A percentile compares a stretch with the other conserved stretches of the same genome.
phyloP scores from a whole-genome alignment of 1,140 invertebrate genomes.

The Contarinia nasturtii region DNA sequence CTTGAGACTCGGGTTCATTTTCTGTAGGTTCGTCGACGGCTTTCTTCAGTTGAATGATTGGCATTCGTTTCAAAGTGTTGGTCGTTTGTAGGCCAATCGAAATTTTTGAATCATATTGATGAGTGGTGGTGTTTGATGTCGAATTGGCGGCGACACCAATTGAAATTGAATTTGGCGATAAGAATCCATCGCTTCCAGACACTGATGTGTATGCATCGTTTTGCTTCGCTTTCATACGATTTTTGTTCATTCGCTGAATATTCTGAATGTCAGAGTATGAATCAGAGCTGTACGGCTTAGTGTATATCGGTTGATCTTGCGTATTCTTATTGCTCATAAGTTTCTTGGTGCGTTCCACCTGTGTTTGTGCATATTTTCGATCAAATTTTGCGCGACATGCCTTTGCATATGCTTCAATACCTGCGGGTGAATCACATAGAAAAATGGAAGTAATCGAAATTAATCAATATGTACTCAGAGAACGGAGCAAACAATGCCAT shows the following conservation, averaged over 20 bases:
- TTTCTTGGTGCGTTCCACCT: background rate
- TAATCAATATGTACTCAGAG: no score
- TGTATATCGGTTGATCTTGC: background rate
- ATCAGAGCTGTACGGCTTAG: background rate
- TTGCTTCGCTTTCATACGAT: background rate
- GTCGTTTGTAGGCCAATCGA: background rate
- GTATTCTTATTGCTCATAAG: no score
- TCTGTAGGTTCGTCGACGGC: background rate
- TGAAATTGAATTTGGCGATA: background rate
- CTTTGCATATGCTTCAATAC: background rate
- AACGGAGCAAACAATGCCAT: no score
- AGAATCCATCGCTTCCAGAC: background rate
- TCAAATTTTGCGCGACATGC: background rate
- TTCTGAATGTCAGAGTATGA: background rate
- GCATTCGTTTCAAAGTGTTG: background rate
- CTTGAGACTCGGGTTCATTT: background rate
- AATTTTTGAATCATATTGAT: background rate
- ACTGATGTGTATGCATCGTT: background rate
- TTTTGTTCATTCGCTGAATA: background rate
- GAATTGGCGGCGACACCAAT: background rate
- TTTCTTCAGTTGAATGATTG: background rate
- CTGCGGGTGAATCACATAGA: no score
- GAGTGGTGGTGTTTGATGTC: background rate
- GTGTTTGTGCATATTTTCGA: background rate
- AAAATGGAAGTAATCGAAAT: no score